Conservation (phyloP, 2,113 vertebrate species). For the Tragelaphus strepsiceros region DNA sequence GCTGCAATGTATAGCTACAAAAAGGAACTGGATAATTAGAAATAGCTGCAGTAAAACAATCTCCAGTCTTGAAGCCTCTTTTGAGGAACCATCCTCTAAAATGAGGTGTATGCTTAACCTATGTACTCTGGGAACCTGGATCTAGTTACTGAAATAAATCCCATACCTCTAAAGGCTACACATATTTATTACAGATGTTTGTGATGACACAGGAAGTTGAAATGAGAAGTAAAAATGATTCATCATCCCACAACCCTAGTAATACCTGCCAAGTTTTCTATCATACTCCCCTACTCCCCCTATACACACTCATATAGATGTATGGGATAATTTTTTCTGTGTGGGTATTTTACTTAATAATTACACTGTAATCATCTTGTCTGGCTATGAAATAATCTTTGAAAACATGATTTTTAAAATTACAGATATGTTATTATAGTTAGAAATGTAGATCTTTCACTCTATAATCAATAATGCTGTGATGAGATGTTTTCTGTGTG, state of each 20-base stretch:
- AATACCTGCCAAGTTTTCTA: not conserved
- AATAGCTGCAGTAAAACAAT: not conserved
- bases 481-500: not conserved
- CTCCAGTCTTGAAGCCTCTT: not conserved
- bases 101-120: not conserved
- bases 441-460: not conserved
- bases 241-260: not conserved
- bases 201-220: not conserved
- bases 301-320: not conserved
- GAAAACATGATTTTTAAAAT: not conserved
- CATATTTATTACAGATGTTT: not conserved
- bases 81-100: not conserved
- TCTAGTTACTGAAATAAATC: not conserved
- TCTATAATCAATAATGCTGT: not conserved
- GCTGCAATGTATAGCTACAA: not conserved
- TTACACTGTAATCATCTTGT: not conserved
- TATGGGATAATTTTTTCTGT: not conserved
- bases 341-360: not conserved
- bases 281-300: no score
- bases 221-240: slow-evolving; percentile 2
- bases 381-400: not conserved
- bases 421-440: not conserved
- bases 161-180: not conserved
- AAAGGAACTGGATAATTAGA: not conserved
- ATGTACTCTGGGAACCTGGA: not conserved